Percentiles rank a stretch among this genome's conserved stretches.
Evolutionary conservation across 2,113 vertebrate genomes (phyloP).

Genomic region (Hyperopisus bebe): DNA sequence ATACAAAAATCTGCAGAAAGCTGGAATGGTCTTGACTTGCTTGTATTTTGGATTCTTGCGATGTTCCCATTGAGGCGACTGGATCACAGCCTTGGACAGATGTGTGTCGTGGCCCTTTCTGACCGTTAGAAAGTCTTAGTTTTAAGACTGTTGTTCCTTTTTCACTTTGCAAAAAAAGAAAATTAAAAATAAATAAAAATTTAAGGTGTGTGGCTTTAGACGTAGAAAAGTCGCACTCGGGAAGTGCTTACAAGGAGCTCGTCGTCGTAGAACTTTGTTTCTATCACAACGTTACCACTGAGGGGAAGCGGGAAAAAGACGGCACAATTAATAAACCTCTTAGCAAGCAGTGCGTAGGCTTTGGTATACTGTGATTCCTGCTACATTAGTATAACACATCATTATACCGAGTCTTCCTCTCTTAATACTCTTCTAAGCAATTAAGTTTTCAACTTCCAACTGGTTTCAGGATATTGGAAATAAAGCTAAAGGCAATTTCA

Average conservation of each 20-base stretch:
- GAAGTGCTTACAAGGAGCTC: constrained; percentile 98
- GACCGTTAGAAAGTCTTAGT: constrained; percentile 28
- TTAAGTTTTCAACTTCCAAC: neutral
- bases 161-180: constrained; percentile 22
- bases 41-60: constrained; percentile 22
- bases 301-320: constrained; percentile 30
- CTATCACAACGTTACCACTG: constrained; percentile 98
- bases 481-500: neutral
- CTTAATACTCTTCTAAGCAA: neutral
- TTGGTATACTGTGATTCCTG: neutral
- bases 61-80: constrained; percentile 29
- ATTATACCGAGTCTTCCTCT: neutral
- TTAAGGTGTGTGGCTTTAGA: constrained; percentile 62
- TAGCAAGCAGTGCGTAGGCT: neutral
- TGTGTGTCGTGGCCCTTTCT: constrained; percentile 21
- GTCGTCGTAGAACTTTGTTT: constrained; percentile 97
- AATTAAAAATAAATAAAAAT: constrained; percentile 23
- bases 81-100: constrained; percentile 26
- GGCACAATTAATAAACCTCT: neutral
- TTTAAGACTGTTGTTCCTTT: constrained; percentile 21
- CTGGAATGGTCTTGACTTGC: constrained; percentile 25
- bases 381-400: neutral
- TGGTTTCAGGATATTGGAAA: neutral
- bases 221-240: constrained; percentile 95
- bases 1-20: constrained; percentile 38